phyloP scores from a whole-genome alignment of 2,113 vertebrate species.

The Odobenus rosmarus region DNA sequence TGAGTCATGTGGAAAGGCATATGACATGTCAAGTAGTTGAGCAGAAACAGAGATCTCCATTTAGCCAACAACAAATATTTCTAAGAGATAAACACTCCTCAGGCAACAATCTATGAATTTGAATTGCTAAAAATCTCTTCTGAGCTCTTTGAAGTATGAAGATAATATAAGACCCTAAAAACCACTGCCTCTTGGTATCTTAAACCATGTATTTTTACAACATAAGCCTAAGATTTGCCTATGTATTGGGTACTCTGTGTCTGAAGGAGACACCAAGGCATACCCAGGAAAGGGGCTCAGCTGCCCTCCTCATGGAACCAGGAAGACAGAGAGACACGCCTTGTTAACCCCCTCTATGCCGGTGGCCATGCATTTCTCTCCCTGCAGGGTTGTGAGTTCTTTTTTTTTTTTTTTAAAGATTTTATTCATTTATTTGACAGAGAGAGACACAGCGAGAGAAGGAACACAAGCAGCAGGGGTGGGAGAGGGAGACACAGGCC shows the following conservation, averaged over 20 bases:
- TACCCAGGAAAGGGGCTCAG: background rate
- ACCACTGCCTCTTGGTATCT: background rate
- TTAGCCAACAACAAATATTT: conserved; percentile 46
- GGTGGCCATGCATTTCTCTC: background rate
- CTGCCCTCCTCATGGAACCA: background rate
- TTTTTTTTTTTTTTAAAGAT: background rate
- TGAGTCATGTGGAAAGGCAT: background rate
- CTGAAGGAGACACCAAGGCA: background rate
- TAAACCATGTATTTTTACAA: background rate
- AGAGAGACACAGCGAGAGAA: too few species aligned
- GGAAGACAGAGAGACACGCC: background rate
- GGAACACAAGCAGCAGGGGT: too few species aligned
- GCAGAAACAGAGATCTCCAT: conserved; percentile 46
- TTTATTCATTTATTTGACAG: too few species aligned
- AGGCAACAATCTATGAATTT: conserved; percentile 13
- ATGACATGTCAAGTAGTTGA: background rate
- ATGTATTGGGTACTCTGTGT: background rate
- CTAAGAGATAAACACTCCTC: conserved; percentile 35
- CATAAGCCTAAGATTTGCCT: background rate
- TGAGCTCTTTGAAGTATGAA: background rate
- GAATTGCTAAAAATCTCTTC: conserved; percentile 38
- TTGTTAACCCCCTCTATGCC: background rate
- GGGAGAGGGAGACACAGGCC: too few species aligned
- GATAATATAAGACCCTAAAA: background rate
- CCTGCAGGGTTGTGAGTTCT: background rate